A percentile compares a stretch with the other conserved stretches of the same genome.
Evolutionary conservation across 1,140 invertebrate species (phyloP).

Genomic region (Potamilus streckersoni): DNA sequence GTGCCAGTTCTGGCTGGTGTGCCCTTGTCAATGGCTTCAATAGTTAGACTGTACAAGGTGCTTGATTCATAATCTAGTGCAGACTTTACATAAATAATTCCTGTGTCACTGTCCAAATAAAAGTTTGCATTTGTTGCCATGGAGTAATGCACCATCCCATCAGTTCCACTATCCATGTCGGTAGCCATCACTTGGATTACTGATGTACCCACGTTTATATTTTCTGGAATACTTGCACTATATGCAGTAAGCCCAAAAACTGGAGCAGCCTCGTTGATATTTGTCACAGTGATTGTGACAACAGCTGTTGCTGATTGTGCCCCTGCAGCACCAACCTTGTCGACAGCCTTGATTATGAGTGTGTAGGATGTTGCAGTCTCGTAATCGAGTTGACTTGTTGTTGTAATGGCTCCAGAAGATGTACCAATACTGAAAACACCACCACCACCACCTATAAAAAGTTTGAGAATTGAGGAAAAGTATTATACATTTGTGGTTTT

Average conservation of each 20-base stretch:
- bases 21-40: constrained; percentile 22
- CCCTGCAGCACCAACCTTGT: constrained; percentile 23
- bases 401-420: constrained; percentile 42
- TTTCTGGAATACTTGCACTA: constrained; percentile 29
- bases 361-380: constrained; percentile 33
- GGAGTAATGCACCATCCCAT: constrained; percentile 30
- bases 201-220: constrained; percentile 30
- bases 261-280: constrained; percentile 49
- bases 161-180: constrained; percentile 39
- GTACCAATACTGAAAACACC: constrained; percentile 19
- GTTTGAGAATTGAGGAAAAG: too few species aligned
- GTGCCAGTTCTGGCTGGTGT: constrained; percentile 23
- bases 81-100: constrained; percentile 27
- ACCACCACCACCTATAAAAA: too few species aligned
- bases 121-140: constrained; percentile 31
- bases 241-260: constrained; percentile 53
- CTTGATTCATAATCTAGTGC: constrained; percentile 15
- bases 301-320: constrained; percentile 24
- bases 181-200: constrained; percentile 33
- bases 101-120: constrained; percentile 35
- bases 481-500: too few species aligned
- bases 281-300: constrained; percentile 38
- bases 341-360: constrained; percentile 29
- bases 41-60: constrained; percentile 5
- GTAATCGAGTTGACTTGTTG: constrained; percentile 30